phyloP scores from a whole-genome alignment of 1,140 invertebrate species.

The Homalodisca vitripennis region DNA sequence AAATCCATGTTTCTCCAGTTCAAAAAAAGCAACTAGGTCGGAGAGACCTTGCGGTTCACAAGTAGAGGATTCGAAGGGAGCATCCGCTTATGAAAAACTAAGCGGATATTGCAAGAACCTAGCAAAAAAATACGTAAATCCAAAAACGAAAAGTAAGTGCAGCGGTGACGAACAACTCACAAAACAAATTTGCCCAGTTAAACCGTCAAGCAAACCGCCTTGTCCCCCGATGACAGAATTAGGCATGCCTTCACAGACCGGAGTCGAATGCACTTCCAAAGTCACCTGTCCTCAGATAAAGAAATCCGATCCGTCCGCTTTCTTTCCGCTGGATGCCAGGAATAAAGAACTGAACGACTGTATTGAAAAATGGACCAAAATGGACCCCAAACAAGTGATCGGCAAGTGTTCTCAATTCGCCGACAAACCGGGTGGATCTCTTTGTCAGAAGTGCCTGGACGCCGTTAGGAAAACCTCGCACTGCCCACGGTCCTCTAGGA shows the following conservation, averaged over 20 bases:
- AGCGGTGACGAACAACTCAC: too few species aligned
- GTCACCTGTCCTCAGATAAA: background rate
- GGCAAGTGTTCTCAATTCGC: background rate
- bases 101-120: background rate
- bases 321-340: conserved; percentile 5
- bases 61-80: too few species aligned
- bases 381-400: background rate
- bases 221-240: background rate
- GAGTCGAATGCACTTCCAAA: background rate
- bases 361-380: background rate
- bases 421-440: background rate
- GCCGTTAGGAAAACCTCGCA: too few species aligned
- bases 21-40: too few species aligned
- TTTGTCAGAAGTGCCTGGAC: background rate
- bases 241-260: background rate
- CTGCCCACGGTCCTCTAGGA: background rate
- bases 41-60: too few species aligned
- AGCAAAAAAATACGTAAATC: background rate
- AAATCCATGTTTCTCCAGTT: too few species aligned
- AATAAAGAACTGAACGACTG: conserved; percentile 1
- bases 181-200: too few species aligned
- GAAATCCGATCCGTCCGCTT: background rate
- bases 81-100: background rate
- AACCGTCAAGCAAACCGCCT: background rate
- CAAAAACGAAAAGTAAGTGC: too few species aligned